A percentile compares a stretch with the other conserved stretches of the same genome.
phyloP scores from a whole-genome alignment of 2,888 invertebrate species.

The Craniophora ligustri region DNA sequence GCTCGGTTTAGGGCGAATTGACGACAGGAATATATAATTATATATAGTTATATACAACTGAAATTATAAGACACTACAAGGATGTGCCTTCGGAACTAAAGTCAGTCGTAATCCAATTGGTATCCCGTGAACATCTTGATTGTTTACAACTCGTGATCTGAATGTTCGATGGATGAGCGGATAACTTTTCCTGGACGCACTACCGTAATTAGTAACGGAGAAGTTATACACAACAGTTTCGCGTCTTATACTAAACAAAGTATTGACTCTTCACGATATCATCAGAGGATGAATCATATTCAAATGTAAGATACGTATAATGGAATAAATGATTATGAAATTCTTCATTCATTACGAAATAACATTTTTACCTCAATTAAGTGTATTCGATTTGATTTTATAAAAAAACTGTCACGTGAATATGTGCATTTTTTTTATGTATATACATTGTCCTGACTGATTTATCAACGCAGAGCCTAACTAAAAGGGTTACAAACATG shows the following conservation, averaged over 20 bases:
- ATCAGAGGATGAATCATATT: too few species aligned
- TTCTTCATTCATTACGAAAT: too few species aligned
- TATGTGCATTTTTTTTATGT: too few species aligned
- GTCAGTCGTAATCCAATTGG: conserved; percentile 73
- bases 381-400: too few species aligned
- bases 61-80: conserved; percentile 27
- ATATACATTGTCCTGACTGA: too few species aligned
- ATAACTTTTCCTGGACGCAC: conserved; percentile 59
- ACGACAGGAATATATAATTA: conserved; percentile 12
- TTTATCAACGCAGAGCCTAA: too few species aligned
- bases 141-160: conserved; percentile 78
- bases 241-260: conserved; percentile 25
- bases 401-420: too few species aligned
- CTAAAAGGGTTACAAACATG: too few species aligned
- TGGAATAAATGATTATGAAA: too few species aligned
- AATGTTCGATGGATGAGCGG: conserved; percentile 63
- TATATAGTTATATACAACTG: conserved; percentile 6
- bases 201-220: conserved; percentile 59
- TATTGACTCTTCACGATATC: conserved; percentile 15
- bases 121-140: conserved; percentile 74
- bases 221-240: conserved; percentile 48
- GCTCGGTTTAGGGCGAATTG: background rate
- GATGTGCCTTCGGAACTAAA: conserved; percentile 63
- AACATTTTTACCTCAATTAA: too few species aligned
- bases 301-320: too few species aligned